These are phyloP conservation scores for Etheostoma nigrum DNA, from an alignment of 2,797 vertebrate species.

Conservation along the genomic window DNA sequence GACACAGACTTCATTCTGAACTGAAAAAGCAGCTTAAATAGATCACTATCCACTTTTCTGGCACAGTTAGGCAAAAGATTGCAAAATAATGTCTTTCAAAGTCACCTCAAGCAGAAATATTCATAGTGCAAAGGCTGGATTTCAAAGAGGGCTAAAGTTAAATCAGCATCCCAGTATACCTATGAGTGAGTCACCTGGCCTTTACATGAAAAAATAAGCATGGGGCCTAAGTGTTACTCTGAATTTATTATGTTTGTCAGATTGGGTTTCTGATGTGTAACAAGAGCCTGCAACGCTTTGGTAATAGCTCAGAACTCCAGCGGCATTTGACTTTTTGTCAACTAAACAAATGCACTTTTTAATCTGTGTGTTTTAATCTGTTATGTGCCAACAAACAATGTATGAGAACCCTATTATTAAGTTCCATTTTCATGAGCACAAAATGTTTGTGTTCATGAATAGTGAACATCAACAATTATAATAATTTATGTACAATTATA, in stretches of 20 bases:
- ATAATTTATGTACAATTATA: constrained; percentile 72
- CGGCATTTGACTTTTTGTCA: constrained; percentile 25
- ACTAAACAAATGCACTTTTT: neutral
- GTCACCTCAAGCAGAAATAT: constrained; percentile 29
- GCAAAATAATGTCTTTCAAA: constrained; percentile 29
- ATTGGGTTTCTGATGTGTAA: constrained; percentile 33
- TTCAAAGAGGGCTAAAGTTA: constrained; percentile 8
- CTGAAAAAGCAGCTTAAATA: constrained; percentile 54
- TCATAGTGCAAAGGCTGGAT: constrained; percentile 49
- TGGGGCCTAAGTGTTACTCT: neutral
- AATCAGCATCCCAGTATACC: neutral
- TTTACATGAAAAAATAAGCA: constrained; percentile 12
- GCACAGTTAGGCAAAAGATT: constrained; percentile 11
- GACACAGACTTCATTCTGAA: constrained; percentile 38
- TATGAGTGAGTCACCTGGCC: neutral
- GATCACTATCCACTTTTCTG: constrained; percentile 38
- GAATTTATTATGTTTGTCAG: constrained; percentile 2
- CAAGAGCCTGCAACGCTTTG: constrained; percentile 47
- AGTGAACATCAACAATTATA: constrained; percentile 40
- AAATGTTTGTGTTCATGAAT: constrained; percentile 23
- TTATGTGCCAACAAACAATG: constrained; percentile 31
- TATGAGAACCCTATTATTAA: constrained; percentile 1
- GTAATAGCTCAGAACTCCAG: constrained; percentile 43
- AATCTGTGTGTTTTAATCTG: constrained; percentile 22
- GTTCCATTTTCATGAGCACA: constrained; percentile 14